These are phyloP conservation scores for Pelodytes ibericus DNA, from an alignment of 2,797 vertebrate species.

Conservation along the genomic window DNA sequence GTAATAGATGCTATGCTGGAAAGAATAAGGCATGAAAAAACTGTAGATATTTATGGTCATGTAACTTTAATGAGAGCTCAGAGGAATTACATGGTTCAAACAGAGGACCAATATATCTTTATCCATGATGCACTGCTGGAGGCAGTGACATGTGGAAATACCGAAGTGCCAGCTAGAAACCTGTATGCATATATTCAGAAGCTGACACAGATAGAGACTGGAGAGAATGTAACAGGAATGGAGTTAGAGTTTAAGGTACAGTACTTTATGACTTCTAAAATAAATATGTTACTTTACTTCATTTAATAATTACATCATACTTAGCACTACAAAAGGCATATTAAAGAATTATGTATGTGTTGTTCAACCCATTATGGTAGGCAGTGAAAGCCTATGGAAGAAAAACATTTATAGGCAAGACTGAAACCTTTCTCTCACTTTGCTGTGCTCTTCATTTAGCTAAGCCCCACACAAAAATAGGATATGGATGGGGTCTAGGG, in stretches of 20 bases:
- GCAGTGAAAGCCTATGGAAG: too few species aligned
- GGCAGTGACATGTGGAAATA: slow-evolving; percentile 98
- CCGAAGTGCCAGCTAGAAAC: slow-evolving; percentile 98
- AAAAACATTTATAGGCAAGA: too few species aligned
- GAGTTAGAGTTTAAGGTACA: slow-evolving; percentile 98
- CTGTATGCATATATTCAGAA: slow-evolving; percentile 99
- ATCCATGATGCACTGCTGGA: slow-evolving; percentile 97
- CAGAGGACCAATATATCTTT: slow-evolving; percentile 98
- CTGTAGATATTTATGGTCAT: slow-evolving; percentile 98
- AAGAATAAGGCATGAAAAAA: slow-evolving; percentile 99
- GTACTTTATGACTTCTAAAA: not conserved
- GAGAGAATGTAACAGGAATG: slow-evolving; percentile 98
- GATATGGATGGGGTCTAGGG: too few species aligned
- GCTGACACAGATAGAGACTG: slow-evolving; percentile 95
- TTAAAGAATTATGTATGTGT: too few species aligned
- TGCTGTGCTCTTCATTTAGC: too few species aligned
- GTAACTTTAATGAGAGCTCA: slow-evolving; percentile 98
- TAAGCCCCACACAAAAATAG: too few species aligned
- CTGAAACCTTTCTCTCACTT: too few species aligned
- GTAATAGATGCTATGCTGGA: slow-evolving; percentile 99
- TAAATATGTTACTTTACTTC: too few species aligned
- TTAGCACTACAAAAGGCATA: too few species aligned
- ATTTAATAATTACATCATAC: too few species aligned
- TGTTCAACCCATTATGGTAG: too few species aligned
- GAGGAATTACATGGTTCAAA: slow-evolving; percentile 99